Evolutionary conservation across 2,888 invertebrate genomes (phyloP).

Genomic region (Drosophila imparisetae): DNA sequence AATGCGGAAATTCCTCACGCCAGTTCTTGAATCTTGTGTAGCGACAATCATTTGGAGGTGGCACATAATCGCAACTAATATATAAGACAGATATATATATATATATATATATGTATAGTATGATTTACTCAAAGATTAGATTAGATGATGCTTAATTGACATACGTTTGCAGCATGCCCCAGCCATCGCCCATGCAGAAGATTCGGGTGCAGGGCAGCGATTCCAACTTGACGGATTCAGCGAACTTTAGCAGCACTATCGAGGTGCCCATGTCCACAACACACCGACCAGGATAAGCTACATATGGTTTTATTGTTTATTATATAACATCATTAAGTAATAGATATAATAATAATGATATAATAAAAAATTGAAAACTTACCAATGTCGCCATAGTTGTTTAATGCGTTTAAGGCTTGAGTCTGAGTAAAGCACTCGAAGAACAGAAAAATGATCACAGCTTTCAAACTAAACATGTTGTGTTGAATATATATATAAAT

Average conservation of each 20-base stretch:
- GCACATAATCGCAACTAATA: slow-evolving; percentile 40
- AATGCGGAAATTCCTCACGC: slow-evolving; percentile 38
- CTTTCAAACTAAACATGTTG: slow-evolving; percentile 22
- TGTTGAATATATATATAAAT: not conserved
- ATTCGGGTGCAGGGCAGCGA: slow-evolving; percentile 49
- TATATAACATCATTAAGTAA: not conserved
- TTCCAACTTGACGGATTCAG: slow-evolving; percentile 32
- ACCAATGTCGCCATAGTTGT: slow-evolving; percentile 48
- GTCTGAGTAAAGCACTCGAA: not conserved
- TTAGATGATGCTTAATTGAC: not conserved
- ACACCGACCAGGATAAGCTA: slow-evolving; percentile 59
- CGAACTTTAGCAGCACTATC: slow-evolving; percentile 34
- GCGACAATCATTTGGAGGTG: slow-evolving; percentile 41
- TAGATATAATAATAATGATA: no score
- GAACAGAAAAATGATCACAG: not conserved
- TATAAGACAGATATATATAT: not conserved
- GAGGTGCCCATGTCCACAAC: slow-evolving; percentile 52
- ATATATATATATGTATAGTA: not conserved
- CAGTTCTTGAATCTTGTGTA: slow-evolving; percentile 33
- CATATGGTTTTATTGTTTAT: not conserved
- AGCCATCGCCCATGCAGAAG: slow-evolving; percentile 57
- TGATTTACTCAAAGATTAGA: not conserved
- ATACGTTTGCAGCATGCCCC: slow-evolving; percentile 59
- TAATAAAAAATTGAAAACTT: slow-evolving; percentile 2
- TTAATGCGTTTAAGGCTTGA: slow-evolving; percentile 12